A percentile compares a stretch with the other conserved stretches of the same genome.
Conservation (phyloP, 92 coral and sea anemone genomes). For the Meandrina meandrites region DNA sequence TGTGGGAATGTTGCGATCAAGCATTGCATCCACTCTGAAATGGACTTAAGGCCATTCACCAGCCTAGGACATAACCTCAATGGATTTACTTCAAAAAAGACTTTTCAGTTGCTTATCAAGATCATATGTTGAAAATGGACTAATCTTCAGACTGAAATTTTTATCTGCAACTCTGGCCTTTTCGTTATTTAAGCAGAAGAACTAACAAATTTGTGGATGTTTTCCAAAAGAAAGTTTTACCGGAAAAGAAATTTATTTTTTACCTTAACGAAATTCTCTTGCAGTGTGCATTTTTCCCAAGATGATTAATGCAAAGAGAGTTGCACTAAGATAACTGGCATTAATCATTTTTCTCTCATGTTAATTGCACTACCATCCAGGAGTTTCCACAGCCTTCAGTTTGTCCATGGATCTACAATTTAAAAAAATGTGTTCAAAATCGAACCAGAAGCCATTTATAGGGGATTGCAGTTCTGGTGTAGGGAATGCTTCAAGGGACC, state of each 20-base stretch:
- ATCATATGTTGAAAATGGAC: constrained; percentile 46
- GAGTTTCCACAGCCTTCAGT: constrained; percentile 12
- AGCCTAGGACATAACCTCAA: constrained; percentile 41
- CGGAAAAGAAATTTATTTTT: constrained; percentile 1
- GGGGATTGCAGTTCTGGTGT: constrained; percentile 19
- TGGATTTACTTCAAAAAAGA: constrained; percentile 39
- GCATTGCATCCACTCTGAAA: constrained; percentile 40
- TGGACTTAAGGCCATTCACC: constrained; percentile 43
- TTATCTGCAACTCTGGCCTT: constrained; percentile 17
- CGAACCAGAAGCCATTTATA: not conserved
- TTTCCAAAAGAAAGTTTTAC: constrained; percentile 12
- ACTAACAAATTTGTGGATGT: constrained; percentile 13
- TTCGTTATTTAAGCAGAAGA: constrained; percentile 27
- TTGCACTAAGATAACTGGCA: constrained; percentile 18
- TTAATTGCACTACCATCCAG: constrained; percentile 12
- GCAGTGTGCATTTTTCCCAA: not conserved
- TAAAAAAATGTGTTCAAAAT: not conserved
- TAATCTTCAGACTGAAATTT: constrained; percentile 36
- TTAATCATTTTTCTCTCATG: constrained; percentile 6
- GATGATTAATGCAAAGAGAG: constrained; percentile 29
- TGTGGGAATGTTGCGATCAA: constrained; percentile 55
- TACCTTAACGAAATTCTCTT: constrained; percentile 3
- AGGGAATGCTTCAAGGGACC: constrained; percentile 39
- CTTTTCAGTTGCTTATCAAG: constrained; percentile 40
- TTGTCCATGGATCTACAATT: not conserved